Evolutionary conservation across 2,888 invertebrate species (phyloP), one percentile per base, ranked within the genome.

Genomic region (Mylabris sibirica): DNA sequence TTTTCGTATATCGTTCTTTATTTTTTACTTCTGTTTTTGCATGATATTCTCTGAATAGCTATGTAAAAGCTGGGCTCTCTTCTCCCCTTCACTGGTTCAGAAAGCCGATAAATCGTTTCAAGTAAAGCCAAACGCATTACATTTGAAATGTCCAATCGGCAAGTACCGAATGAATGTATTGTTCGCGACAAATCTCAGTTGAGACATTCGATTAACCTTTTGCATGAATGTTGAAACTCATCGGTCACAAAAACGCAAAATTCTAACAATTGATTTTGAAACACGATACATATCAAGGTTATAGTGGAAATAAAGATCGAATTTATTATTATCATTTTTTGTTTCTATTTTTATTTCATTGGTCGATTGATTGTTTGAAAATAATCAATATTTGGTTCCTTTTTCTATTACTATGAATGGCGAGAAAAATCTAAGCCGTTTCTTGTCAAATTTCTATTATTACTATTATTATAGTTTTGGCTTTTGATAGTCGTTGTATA

Each of bases 141-240:
- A 53, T 53, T 53, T 53, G 49, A 53, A 53, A 53, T 53, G 49
- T 53, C 49, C 49, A 53, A 53, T 53, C 49, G 49, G 49, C 49
- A 8, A 53, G 20, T 53, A 53, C 20, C 49, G 49, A 53, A 53
- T 53, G 49, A 53, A 53, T 53, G 49, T 53, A 53, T 53, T 53
- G 49, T 53, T 53, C 49, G 49, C 49, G 49, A 53, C 49, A 53
- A 53, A 53, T 53, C 49, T 53, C 49, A 53, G 22, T 22, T 53
- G 49, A 53, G 49, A 53, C 49, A 53, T 53, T 53, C 49, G 49
- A 53, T 53, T 53, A 53, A 53, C 49, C 49, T 53, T 41, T 53
- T 53, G 49, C 49, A 53, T 53, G 49, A 53, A 53, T 53, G 49
- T 53, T 53, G 22, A 53, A 53, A 53, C 20, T 53, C 22, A 53